Conservation (phyloP, 2,888 invertebrate species). For the Mactromeris polynyma region DNA sequence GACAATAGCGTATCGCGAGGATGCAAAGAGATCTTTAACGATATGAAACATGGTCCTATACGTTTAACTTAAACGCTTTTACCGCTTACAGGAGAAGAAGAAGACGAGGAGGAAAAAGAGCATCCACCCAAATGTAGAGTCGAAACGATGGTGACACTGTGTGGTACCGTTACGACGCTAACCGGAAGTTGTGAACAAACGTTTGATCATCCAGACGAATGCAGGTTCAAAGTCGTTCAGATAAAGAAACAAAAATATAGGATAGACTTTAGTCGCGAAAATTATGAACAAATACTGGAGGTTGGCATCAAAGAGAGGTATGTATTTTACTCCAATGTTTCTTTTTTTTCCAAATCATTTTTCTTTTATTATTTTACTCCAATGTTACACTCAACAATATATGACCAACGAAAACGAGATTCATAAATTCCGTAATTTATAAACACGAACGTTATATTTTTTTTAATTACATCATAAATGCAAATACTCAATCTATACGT, state of each 20-base stretch:
- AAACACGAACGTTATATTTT: too few species aligned
- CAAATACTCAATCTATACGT: too few species aligned
- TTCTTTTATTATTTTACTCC: too few species aligned
- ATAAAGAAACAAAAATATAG: background rate
- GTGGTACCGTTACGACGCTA: background rate
- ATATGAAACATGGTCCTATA: too few species aligned
- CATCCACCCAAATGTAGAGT: background rate
- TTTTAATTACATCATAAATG: too few species aligned
- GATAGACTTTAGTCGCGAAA: background rate
- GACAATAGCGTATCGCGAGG: too few species aligned
- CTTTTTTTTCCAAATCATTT: too few species aligned
- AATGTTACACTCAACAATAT: too few species aligned
- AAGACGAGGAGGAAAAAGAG: background rate
- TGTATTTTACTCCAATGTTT: too few species aligned
- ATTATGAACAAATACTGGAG: background rate
- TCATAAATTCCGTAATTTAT: too few species aligned
- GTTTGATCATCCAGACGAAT: slow-evolving; percentile 16
- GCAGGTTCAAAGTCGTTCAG: background rate
- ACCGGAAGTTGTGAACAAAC: slow-evolving; percentile 31
- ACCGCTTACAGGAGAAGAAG: background rate
- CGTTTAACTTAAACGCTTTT: background rate
- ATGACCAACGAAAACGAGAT: too few species aligned
- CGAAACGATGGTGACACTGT: background rate
- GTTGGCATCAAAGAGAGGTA: background rate
- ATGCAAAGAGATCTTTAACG: too few species aligned